Conservation (phyloP, 1,140 invertebrate species). For the Lasioglossum baleicum region DNA sequence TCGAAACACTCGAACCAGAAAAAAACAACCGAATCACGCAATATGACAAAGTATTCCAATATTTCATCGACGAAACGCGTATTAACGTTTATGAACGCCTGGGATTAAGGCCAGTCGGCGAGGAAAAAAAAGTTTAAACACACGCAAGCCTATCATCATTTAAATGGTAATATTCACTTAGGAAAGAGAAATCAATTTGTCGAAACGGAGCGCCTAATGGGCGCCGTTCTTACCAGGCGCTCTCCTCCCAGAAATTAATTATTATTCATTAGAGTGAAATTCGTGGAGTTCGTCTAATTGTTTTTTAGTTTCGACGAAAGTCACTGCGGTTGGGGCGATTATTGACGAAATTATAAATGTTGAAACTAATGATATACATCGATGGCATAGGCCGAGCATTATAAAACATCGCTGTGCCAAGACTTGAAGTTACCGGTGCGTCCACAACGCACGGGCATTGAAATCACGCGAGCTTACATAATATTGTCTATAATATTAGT, state of each 20-base stretch:
- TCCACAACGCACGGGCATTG: neutral
- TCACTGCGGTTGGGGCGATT: neutral
- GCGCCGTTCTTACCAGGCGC: neutral
- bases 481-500: neutral
- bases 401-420: neutral
- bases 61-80: conserved; percentile 41
- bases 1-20: conserved; percentile 9
- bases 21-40: conserved; percentile 2
- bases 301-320: conserved; percentile 17
- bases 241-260: conserved; percentile 13
- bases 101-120: neutral
- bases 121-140: neutral
- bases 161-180: conserved; percentile 40
- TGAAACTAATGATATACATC: no score
- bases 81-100: conserved; percentile 15
- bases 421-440: neutral
- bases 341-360: neutral
- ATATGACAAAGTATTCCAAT: conserved; percentile 14
- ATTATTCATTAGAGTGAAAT: conserved; percentile 36
- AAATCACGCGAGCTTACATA: neutral
- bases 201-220: conserved; percentile 21
- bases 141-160: conserved; percentile 30
- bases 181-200: conserved; percentile 47
- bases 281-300: conserved; percentile 12
- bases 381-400: no score